Conservation (phyloP, 2,797 vertebrate genomes). For the Furcifer pardalis region DNA sequence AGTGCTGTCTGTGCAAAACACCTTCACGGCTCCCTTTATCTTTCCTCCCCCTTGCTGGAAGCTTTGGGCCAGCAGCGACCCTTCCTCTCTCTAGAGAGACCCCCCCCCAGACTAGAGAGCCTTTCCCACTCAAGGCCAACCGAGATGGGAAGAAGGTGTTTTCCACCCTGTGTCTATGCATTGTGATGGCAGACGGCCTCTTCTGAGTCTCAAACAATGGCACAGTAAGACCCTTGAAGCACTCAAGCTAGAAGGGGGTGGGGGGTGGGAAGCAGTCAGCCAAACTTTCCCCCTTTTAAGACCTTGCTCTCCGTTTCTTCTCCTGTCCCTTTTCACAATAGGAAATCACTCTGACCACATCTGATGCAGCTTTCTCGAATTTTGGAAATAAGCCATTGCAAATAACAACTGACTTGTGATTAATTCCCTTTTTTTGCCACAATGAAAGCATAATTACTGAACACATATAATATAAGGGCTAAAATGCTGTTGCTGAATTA, state of each 20-base stretch:
- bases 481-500: no score
- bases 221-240: slow-evolving; percentile 33
- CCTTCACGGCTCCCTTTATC: slow-evolving; percentile 21
- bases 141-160: slow-evolving; percentile 20
- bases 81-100: slow-evolving; percentile 26
- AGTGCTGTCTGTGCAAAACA: neutral
- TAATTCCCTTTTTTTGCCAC: neutral
- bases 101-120: slow-evolving; percentile 16
- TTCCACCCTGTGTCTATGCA: slow-evolving; percentile 16
- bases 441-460: neutral
- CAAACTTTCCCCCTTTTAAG: neutral
- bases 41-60: slow-evolving; percentile 38
- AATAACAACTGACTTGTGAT: neutral
- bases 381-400: neutral
- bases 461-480: no score
- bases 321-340: neutral
- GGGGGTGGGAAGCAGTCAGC: neutral
- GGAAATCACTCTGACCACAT: neutral
- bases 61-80: neutral
- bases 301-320: neutral
- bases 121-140: neutral
- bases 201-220: neutral
- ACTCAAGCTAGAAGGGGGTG: neutral
- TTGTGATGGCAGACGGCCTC: slow-evolving; percentile 21
- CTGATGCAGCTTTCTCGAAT: neutral